Evolutionary conservation across 2,113 vertebrate species (phyloP), one percentile per base, ranked within the genome.

Genomic region (Paradoxurus hermaphroditus): DNA sequence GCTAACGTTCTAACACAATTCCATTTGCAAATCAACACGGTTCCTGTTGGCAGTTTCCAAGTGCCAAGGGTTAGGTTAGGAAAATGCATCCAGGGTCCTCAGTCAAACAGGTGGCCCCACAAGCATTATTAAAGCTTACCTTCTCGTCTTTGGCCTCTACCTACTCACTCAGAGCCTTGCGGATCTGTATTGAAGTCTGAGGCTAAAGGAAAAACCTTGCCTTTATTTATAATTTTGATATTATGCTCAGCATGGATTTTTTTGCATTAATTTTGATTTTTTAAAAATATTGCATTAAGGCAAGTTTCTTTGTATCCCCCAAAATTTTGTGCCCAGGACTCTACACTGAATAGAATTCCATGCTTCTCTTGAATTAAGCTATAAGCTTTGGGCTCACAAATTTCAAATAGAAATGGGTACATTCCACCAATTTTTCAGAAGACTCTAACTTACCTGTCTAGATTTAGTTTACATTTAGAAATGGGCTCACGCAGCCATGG

Each of bases 251-350:
- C 41, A 23, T 15, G 4, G 2, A 46, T 49, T 79, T 68, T 68
- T 95, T 39, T n/a, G 31, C 41, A 88, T 87, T n/a, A 12, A 79
- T 51, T 94, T 59, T 83, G 21, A 41, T 84, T 81, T 79, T 70
- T 86, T 41, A 14, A 73, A 62, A 44, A 10, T 56, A 59, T 21
- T 84, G 2, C 19, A 34, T 44, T 49, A 41, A 62, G 53, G 19
- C 25, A 53, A 39, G 27, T 25, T 63, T 11, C 41, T 62, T 70
- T 39, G 14, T 7, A 70, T 3, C 5, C 36, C 2, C 13, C 94
- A 59, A 4, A n/a, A 59, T 86, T 59, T 73, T 67, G 11, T 10
- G 18, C 27, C 65, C 34, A 10, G 21, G 15, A 39, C 77, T 77
- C 19, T 70, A 27, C 7, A 67, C 51, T 46, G 10, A 21, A 2